Evolutionary conservation across 30 jellyfish, hydroid and myxozoan species (phyloP).

Genomic region (Phacellophora camtschatica): DNA sequence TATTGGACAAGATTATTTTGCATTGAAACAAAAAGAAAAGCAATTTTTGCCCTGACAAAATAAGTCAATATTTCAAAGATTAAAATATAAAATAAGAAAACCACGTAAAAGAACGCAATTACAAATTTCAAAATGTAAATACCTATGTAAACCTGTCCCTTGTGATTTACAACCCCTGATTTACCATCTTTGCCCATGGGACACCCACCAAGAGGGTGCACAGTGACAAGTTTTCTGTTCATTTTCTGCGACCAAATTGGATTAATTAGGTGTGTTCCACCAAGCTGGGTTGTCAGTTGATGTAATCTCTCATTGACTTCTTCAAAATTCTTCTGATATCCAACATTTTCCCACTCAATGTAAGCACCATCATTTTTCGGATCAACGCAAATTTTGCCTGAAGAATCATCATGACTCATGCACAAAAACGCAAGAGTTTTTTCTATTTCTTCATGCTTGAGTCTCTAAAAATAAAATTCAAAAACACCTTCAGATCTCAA

Average conservation of each 20-base stretch:
- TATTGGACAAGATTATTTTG: too few relatives aligned
- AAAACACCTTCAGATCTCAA: too few relatives aligned
- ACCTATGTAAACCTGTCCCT: conserved; percentile 46
- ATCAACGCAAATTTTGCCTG: conserved; percentile 22
- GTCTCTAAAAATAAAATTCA: too few relatives aligned
- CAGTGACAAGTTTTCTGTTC: conserved; percentile 13
- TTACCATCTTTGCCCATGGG: conserved; percentile 30
- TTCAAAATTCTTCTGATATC: conserved; percentile 6
- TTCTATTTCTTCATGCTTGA: conserved; percentile 1
- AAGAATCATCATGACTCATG: conserved; percentile 53
- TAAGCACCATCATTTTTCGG: background rate
- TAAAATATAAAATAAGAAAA: too few relatives aligned
- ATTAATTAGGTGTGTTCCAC: conserved; percentile 21
- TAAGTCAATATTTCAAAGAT: too few relatives aligned
- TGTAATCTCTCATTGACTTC: background rate
- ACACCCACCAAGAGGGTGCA: conserved; percentile 59
- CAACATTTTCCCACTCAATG: conserved; percentile 45
- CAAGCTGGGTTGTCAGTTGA: background rate
- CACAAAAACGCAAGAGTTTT: conserved; percentile 36
- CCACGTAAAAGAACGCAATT: too few relatives aligned
- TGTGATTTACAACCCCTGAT: conserved; percentile 40
- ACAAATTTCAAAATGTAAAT: too few relatives aligned
- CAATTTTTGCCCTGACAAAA: too few relatives aligned
- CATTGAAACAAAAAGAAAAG: too few relatives aligned
- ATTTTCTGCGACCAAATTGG: conserved; percentile 27